Evolutionary conservation across 2,797 vertebrate genomes (phyloP), one percentile per base, ranked within the genome.

Genomic region (Amblyraja radiata): DNA sequence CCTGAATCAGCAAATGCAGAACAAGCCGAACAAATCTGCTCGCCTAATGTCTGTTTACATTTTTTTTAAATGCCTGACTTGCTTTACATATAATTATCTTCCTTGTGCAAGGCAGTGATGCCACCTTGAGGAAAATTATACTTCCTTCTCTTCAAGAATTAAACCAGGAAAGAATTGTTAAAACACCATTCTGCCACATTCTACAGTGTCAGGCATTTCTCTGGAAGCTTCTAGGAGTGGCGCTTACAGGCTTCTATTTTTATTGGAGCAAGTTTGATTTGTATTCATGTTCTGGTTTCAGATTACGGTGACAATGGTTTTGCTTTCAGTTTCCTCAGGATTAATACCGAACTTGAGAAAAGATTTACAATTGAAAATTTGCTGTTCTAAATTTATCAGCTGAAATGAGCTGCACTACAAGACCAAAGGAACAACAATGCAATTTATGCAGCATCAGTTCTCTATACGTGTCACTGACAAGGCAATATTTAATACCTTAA

Each of bases 1-100:
- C 97, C 97, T 97, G 97, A 98, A 96, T 98, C 97, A 98, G 97
- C 97, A 97, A 96, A 96, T 95, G 95, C 88, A 93, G 94, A 94
- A 95, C 95, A 95, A 96, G 96, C 95, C 95, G 93, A 94, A 81
- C 94, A 95, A 95, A 95, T 95, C 95, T 96, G 96, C 96, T 96
- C 96, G 95, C 96, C 97, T 94, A 94, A 95, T 74, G 71, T 94
- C 95, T 95, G 93, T 96, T 97, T 94, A 95, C 94, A 95, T 54
- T 54, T 96, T 95, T 96, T 94, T 93, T 93, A 94, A 93, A 93
- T 94, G 95, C 95, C 94, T 94, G 95, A 94, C 95, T 36, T 95
- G 95, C 95, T 95, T 95, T 94, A 96, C 96, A 74, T 71, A 96
- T 94, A 95, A 96, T 96, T 97, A 68, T 32, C 32, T 92, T 58